Conservation (phyloP, 1,140 invertebrate genomes). For the Ooceraea biroi region DNA sequence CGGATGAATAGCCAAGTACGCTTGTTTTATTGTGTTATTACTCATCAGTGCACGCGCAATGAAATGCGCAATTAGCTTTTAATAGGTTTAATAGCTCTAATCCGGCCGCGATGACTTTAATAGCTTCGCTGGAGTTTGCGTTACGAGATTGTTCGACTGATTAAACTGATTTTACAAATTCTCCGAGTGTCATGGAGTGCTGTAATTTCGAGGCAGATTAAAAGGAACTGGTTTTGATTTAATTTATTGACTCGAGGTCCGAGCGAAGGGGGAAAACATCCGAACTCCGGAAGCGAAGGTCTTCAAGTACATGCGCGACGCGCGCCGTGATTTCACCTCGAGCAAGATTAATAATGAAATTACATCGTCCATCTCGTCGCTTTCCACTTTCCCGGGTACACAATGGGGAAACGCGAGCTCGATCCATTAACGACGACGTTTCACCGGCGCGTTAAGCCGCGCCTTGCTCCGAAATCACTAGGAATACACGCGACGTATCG, state of each 20-base stretch:
- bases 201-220: background rate
- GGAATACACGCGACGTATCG: background rate
- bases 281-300: background rate
- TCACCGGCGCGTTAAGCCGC: constrained; percentile 22
- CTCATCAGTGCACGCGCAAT: constrained; percentile 14
- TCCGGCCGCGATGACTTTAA: too few species aligned
- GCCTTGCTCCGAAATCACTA: constrained; percentile 10
- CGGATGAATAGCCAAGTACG: background rate
- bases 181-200: background rate
- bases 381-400: constrained; percentile 36
- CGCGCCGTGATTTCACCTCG: background rate
- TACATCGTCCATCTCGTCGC: constrained; percentile 43
- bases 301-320: background rate
- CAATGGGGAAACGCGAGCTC: constrained; percentile 36
- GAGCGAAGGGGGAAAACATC: background rate
- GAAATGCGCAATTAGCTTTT: constrained; percentile 37
- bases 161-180: constrained; percentile 28
- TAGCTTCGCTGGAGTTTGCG: background rate
- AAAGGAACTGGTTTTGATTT: too few species aligned
- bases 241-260: too few species aligned
- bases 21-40: background rate
- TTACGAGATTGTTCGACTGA: background rate
- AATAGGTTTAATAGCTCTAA: background rate
- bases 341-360: constrained; percentile 57
- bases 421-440: constrained; percentile 43